A percentile compares a stretch with the other conserved stretches of the same genome.
Evolutionary conservation across 2,797 vertebrate genomes (phyloP).

Genomic region (Amphiprion clarkii): DNA sequence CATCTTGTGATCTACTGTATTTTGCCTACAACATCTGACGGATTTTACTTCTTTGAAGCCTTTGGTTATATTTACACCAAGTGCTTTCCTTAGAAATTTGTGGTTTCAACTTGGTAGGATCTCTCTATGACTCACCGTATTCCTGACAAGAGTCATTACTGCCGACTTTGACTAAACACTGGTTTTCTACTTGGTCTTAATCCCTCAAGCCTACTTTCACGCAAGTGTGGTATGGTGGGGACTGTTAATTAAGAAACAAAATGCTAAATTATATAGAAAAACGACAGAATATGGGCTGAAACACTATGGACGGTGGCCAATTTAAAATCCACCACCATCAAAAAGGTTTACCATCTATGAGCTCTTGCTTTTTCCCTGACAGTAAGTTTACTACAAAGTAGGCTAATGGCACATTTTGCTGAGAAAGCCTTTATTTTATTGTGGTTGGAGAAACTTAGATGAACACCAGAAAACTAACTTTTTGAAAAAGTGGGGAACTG

Average conservation of each 20-base stretch:
- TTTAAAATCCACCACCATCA: slow-evolving; percentile 22
- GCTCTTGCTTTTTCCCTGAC: slow-evolving; percentile 16
- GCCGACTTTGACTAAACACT: slow-evolving; percentile 42
- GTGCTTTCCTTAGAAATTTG: slow-evolving; percentile 52
- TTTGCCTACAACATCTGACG: slow-evolving; percentile 37
- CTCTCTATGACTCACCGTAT: slow-evolving; percentile 51
- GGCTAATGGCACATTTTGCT: slow-evolving; percentile 17
- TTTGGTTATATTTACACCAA: slow-evolving; percentile 40
- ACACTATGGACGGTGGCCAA: slow-evolving; percentile 3
- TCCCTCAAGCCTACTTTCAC: slow-evolving; percentile 44
- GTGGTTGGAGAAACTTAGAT: slow-evolving; percentile 21
- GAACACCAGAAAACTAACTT: slow-evolving; percentile 1
- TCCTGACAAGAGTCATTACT: slow-evolving; percentile 63
- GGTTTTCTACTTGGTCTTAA: slow-evolving; percentile 42
- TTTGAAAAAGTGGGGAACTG: background rate
- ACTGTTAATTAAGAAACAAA: slow-evolving; percentile 45
- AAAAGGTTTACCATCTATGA: slow-evolving; percentile 15
- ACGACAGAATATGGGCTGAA: slow-evolving; percentile 12
- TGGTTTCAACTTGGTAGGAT: slow-evolving; percentile 45
- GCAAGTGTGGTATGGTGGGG: slow-evolving; percentile 35
- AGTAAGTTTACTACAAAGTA: slow-evolving; percentile 6
- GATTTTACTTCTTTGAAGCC: slow-evolving; percentile 22
- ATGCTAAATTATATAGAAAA: slow-evolving; percentile 10
- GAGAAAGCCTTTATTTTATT: slow-evolving; percentile 17
- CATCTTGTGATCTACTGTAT: slow-evolving; percentile 20